Evolutionary conservation across 2,888 invertebrate genomes (phyloP).

Genomic region (Drosophila greeni): DNA sequence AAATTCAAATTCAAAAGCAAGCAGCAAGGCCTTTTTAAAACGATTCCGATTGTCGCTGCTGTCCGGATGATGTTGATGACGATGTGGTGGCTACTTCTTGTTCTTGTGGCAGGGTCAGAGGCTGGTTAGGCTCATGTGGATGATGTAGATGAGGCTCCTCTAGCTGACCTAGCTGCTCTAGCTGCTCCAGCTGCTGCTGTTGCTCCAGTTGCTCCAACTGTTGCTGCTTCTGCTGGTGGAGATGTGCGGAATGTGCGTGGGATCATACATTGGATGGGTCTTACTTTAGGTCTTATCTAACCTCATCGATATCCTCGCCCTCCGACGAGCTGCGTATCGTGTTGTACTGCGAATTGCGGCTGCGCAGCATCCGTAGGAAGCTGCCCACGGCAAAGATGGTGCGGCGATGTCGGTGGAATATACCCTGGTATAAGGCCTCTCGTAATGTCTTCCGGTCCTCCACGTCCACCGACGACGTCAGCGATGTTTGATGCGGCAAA

Average conservation of each 20-base stretch:
- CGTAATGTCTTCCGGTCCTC: conserved; percentile 84
- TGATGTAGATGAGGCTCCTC: background rate
- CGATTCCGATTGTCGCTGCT: conserved; percentile 46
- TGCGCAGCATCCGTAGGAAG: conserved; percentile 86
- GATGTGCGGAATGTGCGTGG: conserved; percentile 33
- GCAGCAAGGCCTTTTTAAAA: conserved; percentile 15
- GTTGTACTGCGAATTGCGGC: conserved; percentile 87
- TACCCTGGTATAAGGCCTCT: conserved; percentile 87
- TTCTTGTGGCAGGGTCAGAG: conserved; percentile 9
- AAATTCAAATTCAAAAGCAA: conserved; percentile 11
- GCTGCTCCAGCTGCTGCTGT: conserved; percentile 1
- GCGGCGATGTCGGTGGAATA: conserved; percentile 87
- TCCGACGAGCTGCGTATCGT: conserved; percentile 82
- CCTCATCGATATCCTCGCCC: conserved; percentile 78
- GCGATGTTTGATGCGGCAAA: conserved; percentile 82
- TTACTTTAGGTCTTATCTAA: conserved; percentile 76
- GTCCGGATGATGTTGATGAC: conserved; percentile 18
- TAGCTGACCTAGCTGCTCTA: background rate
- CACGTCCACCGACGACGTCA: conserved; percentile 82
- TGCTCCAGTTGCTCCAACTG: conserved; percentile 3
- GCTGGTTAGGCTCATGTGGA: background rate
- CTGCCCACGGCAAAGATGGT: conserved; percentile 88
- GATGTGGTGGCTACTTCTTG: conserved; percentile 24
- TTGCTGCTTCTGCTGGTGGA: conserved; percentile 21
- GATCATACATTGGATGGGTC: conserved; percentile 17